Evolutionary conservation across 2,888 invertebrate species (phyloP).

Genomic region (Tetropium fuscum): DNA sequence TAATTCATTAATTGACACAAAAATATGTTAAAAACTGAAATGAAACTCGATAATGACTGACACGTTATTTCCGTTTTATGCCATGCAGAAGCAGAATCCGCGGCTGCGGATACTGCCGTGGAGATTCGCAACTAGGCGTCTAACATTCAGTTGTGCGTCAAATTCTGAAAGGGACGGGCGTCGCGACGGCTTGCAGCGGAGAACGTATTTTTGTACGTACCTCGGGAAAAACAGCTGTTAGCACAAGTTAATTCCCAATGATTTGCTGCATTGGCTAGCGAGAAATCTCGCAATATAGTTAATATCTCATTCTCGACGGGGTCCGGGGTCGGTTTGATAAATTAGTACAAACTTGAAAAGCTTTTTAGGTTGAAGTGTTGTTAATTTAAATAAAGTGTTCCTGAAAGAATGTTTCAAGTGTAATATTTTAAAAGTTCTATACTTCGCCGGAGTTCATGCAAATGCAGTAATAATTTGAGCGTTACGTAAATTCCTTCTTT

Average conservation of each 20-base stretch:
- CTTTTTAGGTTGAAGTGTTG: not conserved
- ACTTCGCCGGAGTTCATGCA: slow-evolving; percentile 7
- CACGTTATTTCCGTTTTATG: slow-evolving; percentile 9
- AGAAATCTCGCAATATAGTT: not conserved
- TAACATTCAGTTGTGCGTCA: slow-evolving; percentile 48
- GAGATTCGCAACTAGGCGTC: slow-evolving; percentile 35
- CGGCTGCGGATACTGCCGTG: slow-evolving; percentile 43
- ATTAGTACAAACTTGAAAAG: not conserved
- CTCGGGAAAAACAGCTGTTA: not conserved
- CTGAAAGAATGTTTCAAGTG: slow-evolving; percentile 11
- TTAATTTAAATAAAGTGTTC: slow-evolving; percentile 11
- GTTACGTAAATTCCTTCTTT: slow-evolving; percentile 4
- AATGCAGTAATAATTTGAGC: not conserved
- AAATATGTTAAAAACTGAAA: no score
- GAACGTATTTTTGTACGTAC: slow-evolving; percentile 10
- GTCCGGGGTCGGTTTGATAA: no score
- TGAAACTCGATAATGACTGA: slow-evolving; percentile 6
- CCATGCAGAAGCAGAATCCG: slow-evolving; percentile 35
- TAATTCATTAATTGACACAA: no score
- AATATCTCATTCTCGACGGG: not conserved
- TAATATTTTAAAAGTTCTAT: slow-evolving; percentile 17
- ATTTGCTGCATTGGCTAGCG: not conserved
- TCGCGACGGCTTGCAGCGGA: slow-evolving; percentile 9
- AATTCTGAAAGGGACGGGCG: slow-evolving; percentile 27
- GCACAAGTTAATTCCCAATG: not conserved